phyloP scores from a whole-genome alignment of 2,113 vertebrate genomes.

The Asarcornis scutulata region DNA sequence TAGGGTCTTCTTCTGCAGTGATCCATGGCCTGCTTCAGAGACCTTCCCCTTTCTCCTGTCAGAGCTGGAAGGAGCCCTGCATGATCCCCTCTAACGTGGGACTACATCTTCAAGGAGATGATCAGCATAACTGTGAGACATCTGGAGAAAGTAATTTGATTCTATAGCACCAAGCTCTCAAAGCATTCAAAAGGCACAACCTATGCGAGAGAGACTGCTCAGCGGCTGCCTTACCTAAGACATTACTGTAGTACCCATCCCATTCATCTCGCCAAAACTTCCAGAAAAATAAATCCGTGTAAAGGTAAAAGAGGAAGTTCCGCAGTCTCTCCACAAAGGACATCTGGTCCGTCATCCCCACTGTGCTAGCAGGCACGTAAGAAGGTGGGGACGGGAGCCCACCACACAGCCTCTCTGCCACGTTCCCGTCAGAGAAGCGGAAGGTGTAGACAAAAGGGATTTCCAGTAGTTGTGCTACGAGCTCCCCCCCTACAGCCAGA shows the following conservation, averaged over 20 bases:
- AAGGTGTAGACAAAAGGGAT: slow-evolving; percentile 71
- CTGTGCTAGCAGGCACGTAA: slow-evolving; percentile 68
- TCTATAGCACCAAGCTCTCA: not conserved
- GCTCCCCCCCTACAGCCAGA: slow-evolving; percentile 40
- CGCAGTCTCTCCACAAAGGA: slow-evolving; percentile 63
- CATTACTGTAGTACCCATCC: slow-evolving; percentile 67
- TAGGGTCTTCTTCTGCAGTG: not conserved
- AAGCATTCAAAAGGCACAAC: not conserved
- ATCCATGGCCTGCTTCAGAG: not conserved
- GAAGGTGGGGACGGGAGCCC: slow-evolving; percentile 68
- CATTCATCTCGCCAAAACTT: not conserved
- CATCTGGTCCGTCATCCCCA: slow-evolving; percentile 64
- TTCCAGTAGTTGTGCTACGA: slow-evolving; percentile 70
- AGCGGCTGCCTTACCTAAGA: slow-evolving; percentile 47
- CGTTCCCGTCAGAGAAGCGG: slow-evolving; percentile 45
- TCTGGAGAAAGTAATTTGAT: not conserved
- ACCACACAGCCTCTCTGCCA: slow-evolving; percentile 51
- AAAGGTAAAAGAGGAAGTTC: slow-evolving; percentile 70
- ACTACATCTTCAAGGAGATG: not conserved
- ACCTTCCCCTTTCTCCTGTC: not conserved
- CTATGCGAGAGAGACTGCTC: not conserved
- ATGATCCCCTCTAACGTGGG: too few species aligned
- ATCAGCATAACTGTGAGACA: not conserved
- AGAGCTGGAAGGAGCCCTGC: not conserved
- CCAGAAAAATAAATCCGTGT: slow-evolving; percentile 8